phyloP scores from a whole-genome alignment of 1,140 invertebrate genomes.

The Delia radicum region DNA sequence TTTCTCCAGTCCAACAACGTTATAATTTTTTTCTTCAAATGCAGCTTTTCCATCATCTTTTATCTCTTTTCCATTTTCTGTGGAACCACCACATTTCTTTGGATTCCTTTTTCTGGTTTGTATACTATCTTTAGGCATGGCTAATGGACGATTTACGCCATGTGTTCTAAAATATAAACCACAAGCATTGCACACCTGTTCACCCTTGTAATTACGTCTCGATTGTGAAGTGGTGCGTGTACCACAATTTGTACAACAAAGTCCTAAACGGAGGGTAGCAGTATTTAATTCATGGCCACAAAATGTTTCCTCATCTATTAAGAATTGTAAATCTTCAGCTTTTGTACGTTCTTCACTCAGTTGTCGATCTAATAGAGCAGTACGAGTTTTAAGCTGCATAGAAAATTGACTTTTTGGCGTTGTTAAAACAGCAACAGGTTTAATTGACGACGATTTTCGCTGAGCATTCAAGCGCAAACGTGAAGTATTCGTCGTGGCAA shows the following conservation, averaged over 20 bases:
- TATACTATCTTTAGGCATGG: slow-evolving; percentile 97
- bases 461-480: slow-evolving; percentile 55
- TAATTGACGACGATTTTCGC: slow-evolving; percentile 51
- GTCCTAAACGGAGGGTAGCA: slow-evolving; percentile 79
- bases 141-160: slow-evolving; percentile 84
- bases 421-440: slow-evolving; percentile 40
- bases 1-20: too few relatives aligned
- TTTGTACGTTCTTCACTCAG: slow-evolving; percentile 85
- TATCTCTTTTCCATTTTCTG: slow-evolving; percentile 52
- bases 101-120: slow-evolving; percentile 96
- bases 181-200: slow-evolving; percentile 97
- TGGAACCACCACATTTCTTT: slow-evolving; percentile 65
- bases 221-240: slow-evolving; percentile 94
- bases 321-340: slow-evolving; percentile 88
- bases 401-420: slow-evolving; percentile 54
- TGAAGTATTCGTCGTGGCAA: slow-evolving; percentile 62
- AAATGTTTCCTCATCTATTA: slow-evolving; percentile 85
- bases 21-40: too few relatives aligned
- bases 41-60: slow-evolving; percentile 58
- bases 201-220: slow-evolving; percentile 94
- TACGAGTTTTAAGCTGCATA: slow-evolving; percentile 50
- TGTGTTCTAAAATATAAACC: slow-evolving; percentile 97
- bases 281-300: slow-evolving; percentile 79
- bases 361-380: slow-evolving; percentile 61
- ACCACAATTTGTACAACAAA: slow-evolving; percentile 94